A percentile compares a stretch with the other conserved stretches of the same genome.
phyloP scores from a whole-genome alignment of 2,888 invertebrate genomes.

The Meandrusa payeni region DNA sequence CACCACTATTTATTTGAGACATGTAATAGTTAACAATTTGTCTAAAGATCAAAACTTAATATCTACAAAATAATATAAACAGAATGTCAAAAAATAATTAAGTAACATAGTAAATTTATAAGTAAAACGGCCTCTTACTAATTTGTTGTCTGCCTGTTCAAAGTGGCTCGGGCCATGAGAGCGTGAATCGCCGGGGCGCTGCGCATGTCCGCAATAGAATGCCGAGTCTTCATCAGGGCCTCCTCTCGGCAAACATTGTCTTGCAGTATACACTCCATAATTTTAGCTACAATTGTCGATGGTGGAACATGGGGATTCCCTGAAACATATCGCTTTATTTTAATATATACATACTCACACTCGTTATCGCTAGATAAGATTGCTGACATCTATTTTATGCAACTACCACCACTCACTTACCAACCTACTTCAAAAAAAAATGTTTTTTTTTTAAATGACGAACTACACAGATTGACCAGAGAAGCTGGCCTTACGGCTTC shows the following conservation, averaged over 20 bases:
- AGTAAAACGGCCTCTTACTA: constrained; percentile 28
- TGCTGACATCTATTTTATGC: too few species aligned
- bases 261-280: constrained; percentile 85
- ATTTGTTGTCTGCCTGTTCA: constrained; percentile 20
- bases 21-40: too few species aligned
- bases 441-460: too few species aligned
- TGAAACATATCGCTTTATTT: constrained; percentile 51
- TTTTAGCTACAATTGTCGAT: constrained; percentile 90
- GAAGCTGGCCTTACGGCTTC: too few species aligned
- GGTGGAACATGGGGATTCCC: constrained; percentile 89
- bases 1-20: too few species aligned
- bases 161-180: constrained; percentile 38
- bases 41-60: too few species aligned
- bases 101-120: constrained; percentile 10
- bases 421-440: too few species aligned
- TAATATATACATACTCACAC: too few species aligned
- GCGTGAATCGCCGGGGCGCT: constrained; percentile 51
- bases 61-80: too few species aligned
- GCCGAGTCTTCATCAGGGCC: constrained; percentile 59
- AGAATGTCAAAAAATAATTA: constrained; percentile 6
- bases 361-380: too few species aligned
- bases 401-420: too few species aligned
- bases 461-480: too few species aligned
- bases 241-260: constrained; percentile 78
- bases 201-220: constrained; percentile 72